These are phyloP conservation scores for Polia nebulosa DNA, from an alignment of 2,888 invertebrate genomes.

Conservation along the genomic window DNA sequence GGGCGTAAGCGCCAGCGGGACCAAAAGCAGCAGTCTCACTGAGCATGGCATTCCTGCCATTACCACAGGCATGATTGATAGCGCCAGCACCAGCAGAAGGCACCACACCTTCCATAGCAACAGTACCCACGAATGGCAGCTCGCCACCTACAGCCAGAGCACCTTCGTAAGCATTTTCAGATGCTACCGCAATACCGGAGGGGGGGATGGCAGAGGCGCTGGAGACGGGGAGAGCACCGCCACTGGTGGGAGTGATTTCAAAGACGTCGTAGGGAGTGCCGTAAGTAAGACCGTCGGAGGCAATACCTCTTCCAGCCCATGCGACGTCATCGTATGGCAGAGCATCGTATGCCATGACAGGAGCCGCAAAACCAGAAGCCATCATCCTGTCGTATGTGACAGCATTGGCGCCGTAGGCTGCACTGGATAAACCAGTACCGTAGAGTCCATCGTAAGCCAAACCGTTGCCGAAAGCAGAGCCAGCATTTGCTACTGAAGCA, in stretches of 20 bases:
- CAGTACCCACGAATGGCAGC: conserved; percentile 74
- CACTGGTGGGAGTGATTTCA: conserved; percentile 42
- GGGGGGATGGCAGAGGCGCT: conserved; percentile 55
- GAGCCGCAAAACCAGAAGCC: neutral
- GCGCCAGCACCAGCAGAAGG: conserved; percentile 67
- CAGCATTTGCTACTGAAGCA: conserved; percentile 25
- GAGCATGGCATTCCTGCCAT: conserved; percentile 63
- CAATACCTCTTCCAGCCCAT: conserved; percentile 8
- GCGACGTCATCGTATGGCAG: conserved; percentile 1
- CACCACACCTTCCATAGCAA: conserved; percentile 65
- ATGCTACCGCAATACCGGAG: conserved; percentile 52
- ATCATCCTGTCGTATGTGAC: conserved; percentile 18
- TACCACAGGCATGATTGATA: conserved; percentile 70
- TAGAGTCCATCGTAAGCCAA: conserved; percentile 18
- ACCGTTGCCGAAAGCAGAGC: neutral
- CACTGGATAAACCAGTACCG: neutral
- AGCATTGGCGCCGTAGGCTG: conserved; percentile 10
- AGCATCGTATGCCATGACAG: conserved; percentile 3
- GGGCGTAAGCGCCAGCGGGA: conserved; percentile 2
- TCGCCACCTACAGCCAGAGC: conserved; percentile 66
- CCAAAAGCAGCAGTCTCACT: conserved; percentile 34
- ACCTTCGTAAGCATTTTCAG: conserved; percentile 64
- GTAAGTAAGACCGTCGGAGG: neutral
- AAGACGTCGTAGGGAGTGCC: conserved; percentile 1
- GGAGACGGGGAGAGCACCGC: conserved; percentile 53